Base-by-base conservation (phyloP, 2,888 invertebrate genomes). In the Oconnorella tubifera region DNA sequence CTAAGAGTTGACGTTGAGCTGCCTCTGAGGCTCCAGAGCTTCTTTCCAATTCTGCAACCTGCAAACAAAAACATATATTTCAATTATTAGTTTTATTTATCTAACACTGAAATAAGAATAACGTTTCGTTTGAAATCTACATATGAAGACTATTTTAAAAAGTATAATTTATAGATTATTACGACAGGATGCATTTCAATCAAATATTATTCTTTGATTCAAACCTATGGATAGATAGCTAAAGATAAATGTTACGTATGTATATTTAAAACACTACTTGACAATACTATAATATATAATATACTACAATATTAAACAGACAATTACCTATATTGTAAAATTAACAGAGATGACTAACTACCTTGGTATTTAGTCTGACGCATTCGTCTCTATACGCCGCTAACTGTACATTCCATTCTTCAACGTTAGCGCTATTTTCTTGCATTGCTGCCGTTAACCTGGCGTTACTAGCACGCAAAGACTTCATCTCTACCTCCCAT, bases 341-440 rank as follows among this genome's bases (percentile, higher is more conserved):
- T 40, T 14, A 40, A 19, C 19, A 40, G 40, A 40, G 19, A 40
- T 19, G 10, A 40, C 40, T 40, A 40, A 19, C 40, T 40, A 79
- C 81, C 75, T 75, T 77, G 69, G 78, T 79, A 74, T 81, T 82
- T 72, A 83, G 75, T 60, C 78, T 75, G 23, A 75, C 73, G 68
- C 80, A 82, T 68, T 83, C 83, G 61, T 83, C 83, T 72, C 83
- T 83, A 73, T 84, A 83, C 27, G 80, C 77, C 75, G 95, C 95
- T 75, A 97, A 86, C 82, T 97, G 96, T 69, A 93, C 87, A 83
- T 97, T 96, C 97, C 97, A 97, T 83, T 97, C 96, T 79, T 97
- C 97, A 32, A 97, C 97, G 82, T 97, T 97, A 65, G 96, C 91
- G 33, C 96, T 97, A 78, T 93, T 94, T 76, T 90, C 90, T 83